Evolutionary conservation across 1,140 invertebrate species (phyloP), one percentile per base, ranked within the genome.

Genomic region (Calliopsis andreniformis): DNA sequence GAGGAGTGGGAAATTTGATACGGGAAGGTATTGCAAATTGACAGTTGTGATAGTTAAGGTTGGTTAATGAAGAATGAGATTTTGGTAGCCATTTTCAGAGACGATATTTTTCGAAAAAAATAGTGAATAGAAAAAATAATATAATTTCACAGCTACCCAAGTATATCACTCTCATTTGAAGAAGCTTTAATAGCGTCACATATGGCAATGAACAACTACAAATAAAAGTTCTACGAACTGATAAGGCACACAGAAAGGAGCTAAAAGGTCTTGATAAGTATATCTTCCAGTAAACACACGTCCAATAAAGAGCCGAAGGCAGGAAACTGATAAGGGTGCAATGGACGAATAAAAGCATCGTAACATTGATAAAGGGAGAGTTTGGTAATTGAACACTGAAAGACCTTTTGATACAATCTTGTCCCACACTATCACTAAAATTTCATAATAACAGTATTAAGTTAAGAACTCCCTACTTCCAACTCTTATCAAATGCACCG

Each of bases 301-400:
- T 25, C 51, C 16, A 55, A 55, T 55, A 25, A 25, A 30, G 51
- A 23, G 56, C 4, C 56, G 32, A 20, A 35, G 32, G 32, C 20
- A 23, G 56, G 32, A 42, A 59, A 59, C 39, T 59, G 56, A 42
- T 59, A 39, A 42, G n/a, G 56, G 56, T 20, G 35, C 14, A 23
- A 23, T 32, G 56, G 14, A 25, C 4, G n/a, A 30, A 59, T 59
- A 59, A 20, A 35, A 39, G 2, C 56, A 32, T 4, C 12, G 35
- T 59, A 4, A 8, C 10, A 20, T 23, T 20, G 56, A 59, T 23
- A 14, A 39, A 35, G 16, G 20, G 20, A 39, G 56, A 10, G n/a
- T 59, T 35, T 12, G 20, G 32, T 23, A 39, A 39, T 39, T 8
- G 32, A 28, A 55, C 51, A 14, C 14, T 51, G 20, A 51, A 51